A percentile compares a stretch with the other conserved stretches of the same genome.
Evolutionary conservation across 1,140 invertebrate genomes (phyloP).

Genomic region (Stenopsyche tienmushanensis): DNA sequence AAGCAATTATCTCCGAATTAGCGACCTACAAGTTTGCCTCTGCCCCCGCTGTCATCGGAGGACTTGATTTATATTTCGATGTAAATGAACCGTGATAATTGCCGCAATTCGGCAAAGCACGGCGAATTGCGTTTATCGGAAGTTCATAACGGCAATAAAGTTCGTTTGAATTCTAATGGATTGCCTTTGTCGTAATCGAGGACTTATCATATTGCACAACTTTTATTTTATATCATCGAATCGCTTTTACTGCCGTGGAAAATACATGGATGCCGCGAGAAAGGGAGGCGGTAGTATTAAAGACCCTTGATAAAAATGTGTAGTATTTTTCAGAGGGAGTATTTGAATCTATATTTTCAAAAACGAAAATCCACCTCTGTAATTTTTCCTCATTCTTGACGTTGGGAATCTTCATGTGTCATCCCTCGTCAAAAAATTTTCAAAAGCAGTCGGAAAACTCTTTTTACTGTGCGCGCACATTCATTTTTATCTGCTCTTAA

Average conservation of each 20-base stretch:
- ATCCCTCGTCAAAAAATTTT: no score
- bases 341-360: not conserved
- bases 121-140: not conserved
- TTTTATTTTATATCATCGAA: not conserved
- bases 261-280: not conserved
- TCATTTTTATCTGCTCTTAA: not conserved
- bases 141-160: constrained; percentile 1
- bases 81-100: constrained; percentile 17
- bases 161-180: not conserved
- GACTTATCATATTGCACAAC: not conserved
- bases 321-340: not conserved
- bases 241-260: not conserved
- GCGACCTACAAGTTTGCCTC: not conserved
- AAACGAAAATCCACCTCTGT: no score
- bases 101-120: not conserved
- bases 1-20: not conserved
- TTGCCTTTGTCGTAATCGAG: not conserved
- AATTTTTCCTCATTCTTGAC: no score
- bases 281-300: not conserved
- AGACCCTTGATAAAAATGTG: not conserved
- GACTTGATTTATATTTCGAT: constrained; percentile 7
- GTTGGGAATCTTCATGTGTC: no score
- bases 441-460: not conserved
- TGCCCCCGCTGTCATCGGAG: not conserved
- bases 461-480: not conserved